These are phyloP conservation scores for Phaonia tiefii DNA, from an alignment of 2,888 invertebrate genomes.

Conservation along the genomic window DNA sequence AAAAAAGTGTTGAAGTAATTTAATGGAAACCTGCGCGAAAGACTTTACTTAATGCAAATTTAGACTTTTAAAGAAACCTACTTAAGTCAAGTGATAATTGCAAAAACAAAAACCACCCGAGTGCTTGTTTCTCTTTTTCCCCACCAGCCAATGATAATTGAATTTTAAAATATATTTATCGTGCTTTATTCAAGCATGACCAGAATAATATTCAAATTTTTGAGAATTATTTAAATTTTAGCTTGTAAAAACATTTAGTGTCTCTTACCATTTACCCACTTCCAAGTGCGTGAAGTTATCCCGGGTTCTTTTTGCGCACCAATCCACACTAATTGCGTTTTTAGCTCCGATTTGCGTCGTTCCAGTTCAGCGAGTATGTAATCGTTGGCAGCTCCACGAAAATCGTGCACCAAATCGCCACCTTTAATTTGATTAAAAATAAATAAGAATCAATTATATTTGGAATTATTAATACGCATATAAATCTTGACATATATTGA, in stretches of 20 bases:
- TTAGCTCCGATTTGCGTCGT: slow-evolving; percentile 88
- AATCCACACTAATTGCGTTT: slow-evolving; percentile 94
- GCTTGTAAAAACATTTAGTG: neutral
- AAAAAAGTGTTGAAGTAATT: slow-evolving; percentile 20
- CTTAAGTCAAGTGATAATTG: neutral
- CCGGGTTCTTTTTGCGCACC: slow-evolving; percentile 94
- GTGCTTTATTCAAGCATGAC: neutral
- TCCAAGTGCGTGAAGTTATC: slow-evolving; percentile 91
- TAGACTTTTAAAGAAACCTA: neutral
- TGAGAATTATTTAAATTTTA: no score
- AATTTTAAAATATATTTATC: slow-evolving; percentile 19
- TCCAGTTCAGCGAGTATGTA: slow-evolving; percentile 89
- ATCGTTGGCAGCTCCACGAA: slow-evolving; percentile 79
- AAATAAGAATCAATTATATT: slow-evolving; percentile 20
- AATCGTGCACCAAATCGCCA: slow-evolving; percentile 79
- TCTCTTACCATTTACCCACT: slow-evolving; percentile 91
- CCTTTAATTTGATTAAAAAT: slow-evolving; percentile 70
- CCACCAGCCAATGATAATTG: slow-evolving; percentile 15
- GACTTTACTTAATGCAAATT: no score
- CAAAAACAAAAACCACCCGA: neutral
- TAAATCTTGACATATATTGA: neutral
- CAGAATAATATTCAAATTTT: neutral
- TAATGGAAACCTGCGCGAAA: no score
- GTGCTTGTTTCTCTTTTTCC: neutral
- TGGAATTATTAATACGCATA: slow-evolving; percentile 4